These are phyloP conservation scores for Brienomyrus brachyistius DNA, from an alignment of 2,113 vertebrate species.

Conservation along the genomic window DNA sequence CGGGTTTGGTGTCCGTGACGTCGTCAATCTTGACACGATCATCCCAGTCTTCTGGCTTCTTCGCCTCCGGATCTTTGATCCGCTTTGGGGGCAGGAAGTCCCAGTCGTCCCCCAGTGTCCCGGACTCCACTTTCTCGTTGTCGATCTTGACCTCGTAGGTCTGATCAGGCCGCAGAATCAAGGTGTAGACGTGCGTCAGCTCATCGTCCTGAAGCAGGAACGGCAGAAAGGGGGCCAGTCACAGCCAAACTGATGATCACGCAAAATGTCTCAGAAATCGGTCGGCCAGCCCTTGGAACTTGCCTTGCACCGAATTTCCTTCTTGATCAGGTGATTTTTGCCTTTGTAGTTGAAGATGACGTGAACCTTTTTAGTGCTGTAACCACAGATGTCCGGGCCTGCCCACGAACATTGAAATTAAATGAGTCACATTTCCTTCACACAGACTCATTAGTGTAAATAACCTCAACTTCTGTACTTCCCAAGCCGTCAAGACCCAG, in stretches of 20 bases:
- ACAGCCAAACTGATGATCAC: background rate
- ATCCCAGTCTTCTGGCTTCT: slow-evolving; percentile 63
- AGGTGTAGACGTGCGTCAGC: slow-evolving; percentile 72
- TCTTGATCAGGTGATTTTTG: slow-evolving; percentile 77
- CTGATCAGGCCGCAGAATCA: slow-evolving; percentile 73
- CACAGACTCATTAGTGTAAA: background rate
- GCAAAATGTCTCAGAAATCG: background rate
- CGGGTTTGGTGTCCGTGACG: slow-evolving; percentile 54
- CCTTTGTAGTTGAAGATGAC: slow-evolving; percentile 83
- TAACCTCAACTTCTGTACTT: background rate
- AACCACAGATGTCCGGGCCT: slow-evolving; percentile 88
- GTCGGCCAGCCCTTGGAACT: background rate
- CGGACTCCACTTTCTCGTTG: slow-evolving; percentile 64
- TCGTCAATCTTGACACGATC: slow-evolving; percentile 59
- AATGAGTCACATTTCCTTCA: background rate
- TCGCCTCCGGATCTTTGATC: slow-evolving; percentile 61
- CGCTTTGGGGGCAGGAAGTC: slow-evolving; percentile 64
- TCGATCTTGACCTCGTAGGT: slow-evolving; percentile 72
- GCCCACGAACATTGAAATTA: background rate
- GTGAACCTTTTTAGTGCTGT: slow-evolving; percentile 80
- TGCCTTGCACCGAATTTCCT: slow-evolving; percentile 79
- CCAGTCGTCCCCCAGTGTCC: slow-evolving; percentile 74
- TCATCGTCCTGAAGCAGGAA: slow-evolving; percentile 61
- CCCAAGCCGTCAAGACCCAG: background rate
- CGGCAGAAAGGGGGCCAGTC: background rate